Evolutionary conservation across 1,140 invertebrate species (phyloP).

Genomic region (Tetragnatha versicolor): DNA sequence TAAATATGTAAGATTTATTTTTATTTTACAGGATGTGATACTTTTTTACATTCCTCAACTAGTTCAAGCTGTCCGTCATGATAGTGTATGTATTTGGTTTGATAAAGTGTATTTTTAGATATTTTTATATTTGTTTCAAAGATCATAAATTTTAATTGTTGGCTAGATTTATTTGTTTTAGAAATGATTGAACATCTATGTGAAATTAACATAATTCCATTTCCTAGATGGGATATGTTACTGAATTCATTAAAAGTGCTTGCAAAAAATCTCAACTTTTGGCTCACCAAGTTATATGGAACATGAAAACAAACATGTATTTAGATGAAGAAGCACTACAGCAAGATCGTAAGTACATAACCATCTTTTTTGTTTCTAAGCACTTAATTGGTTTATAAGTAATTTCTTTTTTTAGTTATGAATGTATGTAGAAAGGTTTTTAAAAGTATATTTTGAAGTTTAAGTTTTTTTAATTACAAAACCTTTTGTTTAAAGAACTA

Average conservation of each 20-base stretch:
- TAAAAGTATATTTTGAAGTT: no score
- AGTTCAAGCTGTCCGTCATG: constrained; percentile 95
- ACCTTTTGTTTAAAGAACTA: not conserved
- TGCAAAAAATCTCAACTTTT: constrained; percentile 91
- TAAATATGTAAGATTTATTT: constrained; percentile 1
- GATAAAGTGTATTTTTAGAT: not conserved
- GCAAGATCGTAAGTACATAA: constrained; percentile 81
- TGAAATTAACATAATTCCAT: no score
- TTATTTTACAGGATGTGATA: constrained; percentile 77
- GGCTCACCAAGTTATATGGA: constrained; percentile 99
- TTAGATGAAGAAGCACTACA: constrained; percentile 93
- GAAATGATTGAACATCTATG: no score
- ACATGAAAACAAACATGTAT: constrained; percentile 99
- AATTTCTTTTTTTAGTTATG: not conserved
- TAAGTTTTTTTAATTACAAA: no score
- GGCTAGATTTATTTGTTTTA: no score
- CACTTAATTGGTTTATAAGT: not conserved
- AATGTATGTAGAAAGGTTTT: no score
- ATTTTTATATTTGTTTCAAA: not conserved
- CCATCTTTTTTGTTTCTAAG: no score
- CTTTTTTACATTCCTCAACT: constrained; percentile 98
- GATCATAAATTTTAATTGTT: no score
- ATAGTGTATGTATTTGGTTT: constrained; percentile 73
- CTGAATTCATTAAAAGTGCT: constrained; percentile 93
- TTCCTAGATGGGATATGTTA: constrained; percentile 93